phyloP scores from a whole-genome alignment of 30 jellyfish, hydroid and myxozoan species.

The Mastigias papua region DNA sequence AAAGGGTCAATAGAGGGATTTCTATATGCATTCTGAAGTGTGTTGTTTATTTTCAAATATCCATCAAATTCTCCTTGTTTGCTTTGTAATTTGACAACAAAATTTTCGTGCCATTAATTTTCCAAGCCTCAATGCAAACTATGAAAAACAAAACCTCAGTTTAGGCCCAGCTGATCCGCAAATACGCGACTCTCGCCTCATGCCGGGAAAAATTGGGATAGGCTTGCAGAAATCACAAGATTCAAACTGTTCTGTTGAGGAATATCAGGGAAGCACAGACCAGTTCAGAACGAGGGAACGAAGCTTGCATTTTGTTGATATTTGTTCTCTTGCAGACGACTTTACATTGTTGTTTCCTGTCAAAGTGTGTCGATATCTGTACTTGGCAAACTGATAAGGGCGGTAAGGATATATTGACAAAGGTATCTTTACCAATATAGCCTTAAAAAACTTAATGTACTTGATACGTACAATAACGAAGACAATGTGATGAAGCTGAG shows the following conservation, averaged over 20 bases:
- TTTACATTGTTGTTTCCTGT: not conserved
- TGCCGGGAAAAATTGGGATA: constrained; percentile 5
- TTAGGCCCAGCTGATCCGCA: constrained; percentile 40
- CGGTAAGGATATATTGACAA: not conserved
- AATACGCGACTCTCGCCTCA: constrained; percentile 15
- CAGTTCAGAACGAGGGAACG: not conserved
- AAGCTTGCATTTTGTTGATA: not conserved
- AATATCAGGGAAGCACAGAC: not conserved
- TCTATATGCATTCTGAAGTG: not conserved
- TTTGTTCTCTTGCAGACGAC: not conserved
- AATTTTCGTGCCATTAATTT: constrained; percentile 6
- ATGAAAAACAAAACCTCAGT: constrained; percentile 16
- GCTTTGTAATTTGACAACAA: constrained; percentile 14
- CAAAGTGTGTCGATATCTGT: not conserved
- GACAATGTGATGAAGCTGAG: not conserved
- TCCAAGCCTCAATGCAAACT: constrained; percentile 37
- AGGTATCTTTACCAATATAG: not conserved
- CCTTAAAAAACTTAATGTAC: too few relatives aligned
- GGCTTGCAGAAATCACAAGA: not conserved
- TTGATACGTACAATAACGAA: too few relatives aligned
- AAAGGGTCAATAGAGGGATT: not conserved
- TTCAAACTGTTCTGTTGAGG: not conserved
- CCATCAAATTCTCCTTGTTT: constrained; percentile 33
- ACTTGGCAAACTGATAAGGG: not conserved
- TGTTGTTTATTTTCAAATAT: constrained; percentile 29